A percentile compares a stretch with the other conserved stretches of the same genome.
Conservation (phyloP, 2,888 invertebrate species). For the Calliphora vomitoria region DNA sequence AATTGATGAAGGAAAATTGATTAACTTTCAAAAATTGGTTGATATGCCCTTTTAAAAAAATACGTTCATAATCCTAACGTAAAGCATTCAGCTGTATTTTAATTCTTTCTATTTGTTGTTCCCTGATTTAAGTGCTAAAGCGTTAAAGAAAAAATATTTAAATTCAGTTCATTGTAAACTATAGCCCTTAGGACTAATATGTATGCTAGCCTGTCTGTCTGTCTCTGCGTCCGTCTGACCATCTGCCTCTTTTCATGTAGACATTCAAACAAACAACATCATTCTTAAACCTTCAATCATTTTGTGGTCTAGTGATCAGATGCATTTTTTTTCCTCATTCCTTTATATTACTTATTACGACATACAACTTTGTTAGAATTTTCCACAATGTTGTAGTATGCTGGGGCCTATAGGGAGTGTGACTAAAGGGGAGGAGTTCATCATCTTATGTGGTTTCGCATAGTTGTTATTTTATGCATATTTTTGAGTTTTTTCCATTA, state of each 20-base stretch:
- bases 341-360: constrained; percentile 29
- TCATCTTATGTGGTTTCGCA: constrained; percentile 58
- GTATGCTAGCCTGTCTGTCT: not conserved
- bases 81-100: not conserved
- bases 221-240: not conserved
- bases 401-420: constrained; percentile 5
- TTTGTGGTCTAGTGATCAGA: constrained; percentile 61
- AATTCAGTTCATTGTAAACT: constrained; percentile 51
- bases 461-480: constrained; percentile 34
- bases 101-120: constrained; percentile 35
- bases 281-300: constrained; percentile 66
- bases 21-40: not conserved
- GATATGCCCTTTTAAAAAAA: constrained; percentile 7
- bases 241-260: constrained; percentile 15
- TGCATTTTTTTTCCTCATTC: not conserved
- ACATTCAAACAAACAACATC: constrained; percentile 51
- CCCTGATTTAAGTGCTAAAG: constrained; percentile 59
- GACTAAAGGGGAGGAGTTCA: constrained; percentile 54
- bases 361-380: constrained; percentile 63
- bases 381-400: constrained; percentile 6
- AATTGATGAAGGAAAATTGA: no score
- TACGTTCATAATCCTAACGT: not conserved
- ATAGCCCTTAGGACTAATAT: constrained; percentile 47
- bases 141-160: constrained; percentile 61
- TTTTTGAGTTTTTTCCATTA: constrained; percentile 43